These are phyloP conservation scores for Venustoraphidia nigricollis DNA, from an alignment of 2,888 invertebrate genomes.

Conservation along the genomic window DNA sequence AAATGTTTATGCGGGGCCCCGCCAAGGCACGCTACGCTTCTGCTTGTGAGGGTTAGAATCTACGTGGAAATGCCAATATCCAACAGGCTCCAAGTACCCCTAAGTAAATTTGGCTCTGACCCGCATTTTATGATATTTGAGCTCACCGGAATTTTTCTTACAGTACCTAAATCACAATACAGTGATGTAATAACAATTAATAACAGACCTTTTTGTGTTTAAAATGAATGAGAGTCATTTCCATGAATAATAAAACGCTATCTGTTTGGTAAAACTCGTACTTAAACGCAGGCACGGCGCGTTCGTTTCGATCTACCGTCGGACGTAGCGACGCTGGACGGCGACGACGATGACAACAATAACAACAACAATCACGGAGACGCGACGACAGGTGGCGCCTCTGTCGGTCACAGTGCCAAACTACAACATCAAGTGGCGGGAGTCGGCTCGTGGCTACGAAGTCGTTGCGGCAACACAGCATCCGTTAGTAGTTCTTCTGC, in stretches of 20 bases:
- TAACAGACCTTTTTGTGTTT: neutral
- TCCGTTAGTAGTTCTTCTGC: neutral
- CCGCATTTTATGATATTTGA: too few relatives aligned
- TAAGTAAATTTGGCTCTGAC: too few relatives aligned
- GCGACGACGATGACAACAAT: constrained; percentile 9
- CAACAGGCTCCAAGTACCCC: too few relatives aligned
- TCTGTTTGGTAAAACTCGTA: neutral
- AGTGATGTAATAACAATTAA: too few relatives aligned
- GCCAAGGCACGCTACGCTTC: too few relatives aligned
- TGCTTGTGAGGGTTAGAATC: too few relatives aligned
- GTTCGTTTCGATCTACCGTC: constrained; percentile 23
- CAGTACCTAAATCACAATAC: too few relatives aligned
- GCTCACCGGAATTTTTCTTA: too few relatives aligned
- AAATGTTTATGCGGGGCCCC: too few relatives aligned
- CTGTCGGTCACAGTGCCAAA: neutral
- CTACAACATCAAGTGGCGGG: constrained; percentile 5
- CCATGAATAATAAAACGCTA: neutral
- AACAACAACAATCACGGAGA: neutral
- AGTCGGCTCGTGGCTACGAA: neutral
- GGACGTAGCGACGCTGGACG: constrained; percentile 22
- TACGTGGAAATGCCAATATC: too few relatives aligned
- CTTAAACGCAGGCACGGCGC: constrained; percentile 18
- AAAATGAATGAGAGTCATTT: neutral
- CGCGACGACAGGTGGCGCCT: neutral
- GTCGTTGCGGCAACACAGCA: too few relatives aligned